These are phyloP conservation scores for Hydractinia symbiolongicarpus DNA, from an alignment of 30 jellyfish, hydroid and myxozoan species.

Conservation along the genomic window DNA sequence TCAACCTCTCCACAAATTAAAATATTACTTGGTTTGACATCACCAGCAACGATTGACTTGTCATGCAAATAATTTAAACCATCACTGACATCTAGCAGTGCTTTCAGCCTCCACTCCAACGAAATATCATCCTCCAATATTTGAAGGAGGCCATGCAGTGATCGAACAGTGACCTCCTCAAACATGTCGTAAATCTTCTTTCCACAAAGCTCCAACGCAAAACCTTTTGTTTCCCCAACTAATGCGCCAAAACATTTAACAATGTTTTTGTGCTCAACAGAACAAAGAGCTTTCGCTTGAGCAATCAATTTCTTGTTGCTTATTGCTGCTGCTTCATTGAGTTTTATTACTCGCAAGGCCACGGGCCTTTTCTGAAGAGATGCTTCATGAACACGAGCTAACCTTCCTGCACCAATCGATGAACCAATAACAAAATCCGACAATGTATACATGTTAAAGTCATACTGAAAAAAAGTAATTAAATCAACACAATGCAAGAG, in stretches of 20 bases:
- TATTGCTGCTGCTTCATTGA: too few relatives aligned
- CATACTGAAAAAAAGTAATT: too few relatives aligned
- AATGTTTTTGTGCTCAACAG: background rate
- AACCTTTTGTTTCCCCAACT: background rate
- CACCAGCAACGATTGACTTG: constrained; percentile 10
- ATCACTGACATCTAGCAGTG: constrained; percentile 6
- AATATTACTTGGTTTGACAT: constrained; percentile 27
- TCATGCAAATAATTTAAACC: constrained; percentile 19
- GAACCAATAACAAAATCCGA: too few relatives aligned
- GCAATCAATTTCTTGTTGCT: too few relatives aligned
- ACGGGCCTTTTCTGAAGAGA: too few relatives aligned
- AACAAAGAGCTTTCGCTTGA: background rate
- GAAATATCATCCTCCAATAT: background rate
- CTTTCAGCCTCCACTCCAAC: background rate
- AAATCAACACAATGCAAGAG: too few relatives aligned
- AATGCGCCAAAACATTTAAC: constrained; percentile 14
- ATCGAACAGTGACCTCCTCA: constrained; percentile 3
- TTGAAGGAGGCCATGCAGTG: constrained; percentile 6
- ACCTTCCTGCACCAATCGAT: too few relatives aligned
- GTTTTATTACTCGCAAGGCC: too few relatives aligned
- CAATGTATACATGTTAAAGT: too few relatives aligned
- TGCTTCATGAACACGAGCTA: too few relatives aligned
- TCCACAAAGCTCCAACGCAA: background rate
- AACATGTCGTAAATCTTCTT: background rate
- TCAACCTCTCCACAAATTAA: constrained; percentile 2